Base-by-base conservation (phyloP, 1,140 invertebrate genomes). In the Cyclina sinensis region DNA sequence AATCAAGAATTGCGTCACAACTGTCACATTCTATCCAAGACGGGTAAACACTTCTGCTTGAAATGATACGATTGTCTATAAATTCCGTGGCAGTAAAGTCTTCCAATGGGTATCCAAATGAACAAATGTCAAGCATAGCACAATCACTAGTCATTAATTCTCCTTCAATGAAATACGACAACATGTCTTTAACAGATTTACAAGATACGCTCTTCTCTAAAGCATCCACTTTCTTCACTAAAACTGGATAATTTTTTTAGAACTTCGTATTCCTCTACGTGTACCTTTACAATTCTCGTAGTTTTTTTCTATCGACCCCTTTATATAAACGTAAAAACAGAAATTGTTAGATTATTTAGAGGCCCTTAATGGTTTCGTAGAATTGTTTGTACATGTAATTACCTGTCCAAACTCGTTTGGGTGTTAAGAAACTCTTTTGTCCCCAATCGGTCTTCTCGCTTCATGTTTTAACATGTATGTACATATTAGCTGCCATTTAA, bases 21-120 rank as follows among this genome's bases (percentile, higher is more conserved):
- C 82, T 2, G 24, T 73, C 48, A 84, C 82, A 84, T 0, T 81
- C 59, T 27, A 81, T 81, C 59, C 79, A 81, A 18, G 35, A 57
- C 43, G 3, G 21, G 37, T 30, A 30, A 4, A 46, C 21, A 62
- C 32, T 3, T 21, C 18, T 68, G 80, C 39, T 18, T 18, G 37
- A 80, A 0, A 59, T 39, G 4, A 24, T 16, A 30, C 54, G 21
- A 21, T 80, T 57, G 24, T 59, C 32, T 5, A 16, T 16, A n/a
- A 32, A 4, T 65, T 43, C 54, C 24, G 18, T 46, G 14, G 16
- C 12, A n/a, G 80, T 68, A 32, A 82, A 82, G 21, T 84, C 82
- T 14, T 54, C 35, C 18, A 84, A 16, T 30, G 82, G 82, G 35
- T 54, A 84, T 35, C 82, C 82, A 30, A 84, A 84, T 16, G n/a